A percentile compares a stretch with the other conserved stretches of the same genome.
Conservation (phyloP, 2,113 vertebrate species). For the Hymenochirus boettgeri region DNA sequence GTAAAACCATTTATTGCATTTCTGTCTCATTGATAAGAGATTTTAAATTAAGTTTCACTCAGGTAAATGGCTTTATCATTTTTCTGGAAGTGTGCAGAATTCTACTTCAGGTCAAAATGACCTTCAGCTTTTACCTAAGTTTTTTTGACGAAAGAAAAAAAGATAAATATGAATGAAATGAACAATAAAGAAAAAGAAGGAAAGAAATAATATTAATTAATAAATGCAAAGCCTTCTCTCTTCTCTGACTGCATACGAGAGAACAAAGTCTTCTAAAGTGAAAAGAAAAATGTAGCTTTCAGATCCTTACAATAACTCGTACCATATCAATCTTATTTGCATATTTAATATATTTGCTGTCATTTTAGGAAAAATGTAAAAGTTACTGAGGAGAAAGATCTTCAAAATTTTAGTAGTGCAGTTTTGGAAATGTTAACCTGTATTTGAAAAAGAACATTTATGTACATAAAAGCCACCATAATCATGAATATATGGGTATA, state of each 20-base stretch:
- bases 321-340: not conserved
- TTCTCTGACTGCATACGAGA: not conserved
- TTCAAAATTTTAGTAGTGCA: constrained; percentile 89
- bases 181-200: no score
- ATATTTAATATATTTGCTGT: not conserved
- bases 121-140: constrained; percentile 15
- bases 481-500: no score
- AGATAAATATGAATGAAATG: no score
- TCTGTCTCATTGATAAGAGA: constrained; percentile 15
- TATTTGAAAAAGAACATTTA: constrained; percentile 86
- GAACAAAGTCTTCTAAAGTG: not conserved
- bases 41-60: constrained; percentile 37
- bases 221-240: not conserved
- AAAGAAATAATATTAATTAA: no score
- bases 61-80: constrained; percentile 30
- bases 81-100: constrained; percentile 17
- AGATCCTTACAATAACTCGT: not conserved
- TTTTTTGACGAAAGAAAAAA: constrained; percentile 25
- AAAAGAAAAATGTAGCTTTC: not conserved
- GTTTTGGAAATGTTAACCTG: constrained; percentile 88
- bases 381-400: constrained; percentile 96
- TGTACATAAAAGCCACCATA: no score
- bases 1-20: constrained; percentile 23
- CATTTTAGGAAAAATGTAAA: not conserved
- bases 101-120: constrained; percentile 30